These are phyloP conservation scores for Akabosia matsudoensis DNA, from an alignment of 1,140 invertebrate species.

Conservation along the genomic window DNA sequence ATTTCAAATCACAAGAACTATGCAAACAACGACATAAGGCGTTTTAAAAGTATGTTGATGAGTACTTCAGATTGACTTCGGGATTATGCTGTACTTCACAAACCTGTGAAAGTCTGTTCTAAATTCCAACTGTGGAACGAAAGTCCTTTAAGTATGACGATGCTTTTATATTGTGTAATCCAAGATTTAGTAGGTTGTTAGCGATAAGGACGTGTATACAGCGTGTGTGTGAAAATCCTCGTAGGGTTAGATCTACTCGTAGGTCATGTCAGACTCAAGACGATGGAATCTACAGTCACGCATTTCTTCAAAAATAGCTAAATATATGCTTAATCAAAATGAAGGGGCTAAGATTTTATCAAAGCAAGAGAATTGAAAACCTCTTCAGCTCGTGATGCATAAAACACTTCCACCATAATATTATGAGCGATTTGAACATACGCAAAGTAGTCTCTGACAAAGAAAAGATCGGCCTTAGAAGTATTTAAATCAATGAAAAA, in stretches of 20 bases:
- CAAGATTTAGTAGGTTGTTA: too few relatives aligned
- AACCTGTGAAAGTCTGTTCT: too few relatives aligned
- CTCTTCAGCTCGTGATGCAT: neutral
- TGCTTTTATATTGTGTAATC: too few relatives aligned
- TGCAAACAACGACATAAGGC: neutral
- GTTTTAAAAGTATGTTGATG: neutral
- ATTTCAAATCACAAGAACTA: neutral
- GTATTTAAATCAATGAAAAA: conserved; percentile 7
- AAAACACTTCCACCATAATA: neutral
- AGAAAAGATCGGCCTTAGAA: neutral
- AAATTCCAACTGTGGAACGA: too few relatives aligned
- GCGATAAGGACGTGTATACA: too few relatives aligned
- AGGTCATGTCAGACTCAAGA: neutral
- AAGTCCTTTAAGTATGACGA: too few relatives aligned
- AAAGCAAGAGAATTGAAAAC: neutral
- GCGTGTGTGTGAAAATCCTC: neutral
- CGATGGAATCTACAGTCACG: neutral
- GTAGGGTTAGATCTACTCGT: neutral
- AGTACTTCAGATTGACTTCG: neutral
- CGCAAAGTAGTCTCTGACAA: neutral
- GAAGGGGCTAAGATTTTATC: neutral
- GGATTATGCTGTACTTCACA: too few relatives aligned
- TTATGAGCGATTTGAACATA: neutral
- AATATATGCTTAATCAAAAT: neutral
- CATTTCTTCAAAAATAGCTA: neutral